Conservation (phyloP, 2,797 vertebrate species). For the Acipenser ruthenus region DNA sequence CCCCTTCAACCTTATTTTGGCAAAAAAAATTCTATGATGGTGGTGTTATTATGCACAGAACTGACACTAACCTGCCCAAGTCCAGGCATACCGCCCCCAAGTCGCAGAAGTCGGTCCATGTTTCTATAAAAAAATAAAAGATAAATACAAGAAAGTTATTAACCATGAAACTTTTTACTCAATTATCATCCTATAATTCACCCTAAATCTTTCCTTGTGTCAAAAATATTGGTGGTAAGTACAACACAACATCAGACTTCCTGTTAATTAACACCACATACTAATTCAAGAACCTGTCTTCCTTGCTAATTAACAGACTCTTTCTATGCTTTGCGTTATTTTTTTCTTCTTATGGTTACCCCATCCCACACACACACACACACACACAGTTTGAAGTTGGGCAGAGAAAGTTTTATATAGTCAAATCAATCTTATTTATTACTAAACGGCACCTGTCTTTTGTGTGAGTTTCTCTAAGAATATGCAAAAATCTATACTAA, state of each 20-base stretch:
- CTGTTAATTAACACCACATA: constrained; percentile 91
- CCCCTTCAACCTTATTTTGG: too few species aligned
- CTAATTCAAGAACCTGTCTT: constrained; percentile 83
- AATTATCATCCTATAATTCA: constrained; percentile 65
- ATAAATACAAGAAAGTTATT: constrained; percentile 53
- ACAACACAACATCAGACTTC: constrained; percentile 82
- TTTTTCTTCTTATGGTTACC: constrained; percentile 26
- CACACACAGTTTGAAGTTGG: background rate
- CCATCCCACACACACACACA: constrained; percentile 42
- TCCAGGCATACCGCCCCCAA: constrained; percentile 97
- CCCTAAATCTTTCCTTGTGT: constrained; percentile 74
- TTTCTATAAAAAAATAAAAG: constrained; percentile 61
- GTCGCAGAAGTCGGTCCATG: constrained; percentile 94
- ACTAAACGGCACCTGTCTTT: too few species aligned
- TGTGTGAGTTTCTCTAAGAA: too few species aligned
- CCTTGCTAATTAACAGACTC: constrained; percentile 77
- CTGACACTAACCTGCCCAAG: constrained; percentile 84
- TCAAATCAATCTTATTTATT: background rate
- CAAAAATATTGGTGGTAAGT: constrained; percentile 86
- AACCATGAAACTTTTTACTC: constrained; percentile 57
- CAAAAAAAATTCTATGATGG: too few species aligned
- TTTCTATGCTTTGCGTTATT: constrained; percentile 60
- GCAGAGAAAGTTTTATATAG: background rate
- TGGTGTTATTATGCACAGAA: too few species aligned
- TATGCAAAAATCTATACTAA: too few species aligned